These are phyloP conservation scores for Lemur catta DNA, from an alignment of 2,797 vertebrate species.

Conservation along the genomic window DNA sequence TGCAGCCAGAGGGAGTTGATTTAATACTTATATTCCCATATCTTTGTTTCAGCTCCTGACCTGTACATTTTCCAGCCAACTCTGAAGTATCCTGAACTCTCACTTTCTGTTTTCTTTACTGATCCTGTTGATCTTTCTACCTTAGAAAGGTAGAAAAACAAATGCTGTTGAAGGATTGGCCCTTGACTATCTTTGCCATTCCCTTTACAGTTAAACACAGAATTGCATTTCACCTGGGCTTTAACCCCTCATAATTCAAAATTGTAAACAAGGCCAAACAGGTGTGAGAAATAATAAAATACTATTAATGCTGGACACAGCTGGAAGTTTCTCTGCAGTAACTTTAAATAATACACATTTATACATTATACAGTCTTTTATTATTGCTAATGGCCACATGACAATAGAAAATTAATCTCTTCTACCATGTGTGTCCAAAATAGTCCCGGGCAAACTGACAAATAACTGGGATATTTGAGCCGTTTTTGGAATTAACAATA, in stretches of 20 bases:
- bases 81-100: too few species aligned
- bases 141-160: too few species aligned
- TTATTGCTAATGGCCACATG: not conserved
- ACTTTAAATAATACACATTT: slow-evolving; percentile 14
- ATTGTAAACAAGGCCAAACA: not conserved
- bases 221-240: not conserved
- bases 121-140: too few species aligned
- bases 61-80: too few species aligned
- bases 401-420: slow-evolving; percentile 57
- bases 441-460: slow-evolving; percentile 55
- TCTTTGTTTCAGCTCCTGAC: too few species aligned
- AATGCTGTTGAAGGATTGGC: too few species aligned
- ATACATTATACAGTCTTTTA: not conserved
- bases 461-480: slow-evolving; percentile 57
- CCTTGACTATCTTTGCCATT: too few species aligned
- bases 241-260: not conserved
- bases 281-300: not conserved
- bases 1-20: too few species aligned
- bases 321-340: not conserved
- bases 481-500: slow-evolving; percentile 47
- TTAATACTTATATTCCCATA: too few species aligned
- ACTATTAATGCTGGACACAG: not conserved
- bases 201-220: not conserved
- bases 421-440: slow-evolving; percentile 22
- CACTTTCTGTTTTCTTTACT: too few species aligned